These are phyloP conservation scores for Agonum fuliginosum DNA, from an alignment of 2,888 invertebrate species.

Conservation along the genomic window DNA sequence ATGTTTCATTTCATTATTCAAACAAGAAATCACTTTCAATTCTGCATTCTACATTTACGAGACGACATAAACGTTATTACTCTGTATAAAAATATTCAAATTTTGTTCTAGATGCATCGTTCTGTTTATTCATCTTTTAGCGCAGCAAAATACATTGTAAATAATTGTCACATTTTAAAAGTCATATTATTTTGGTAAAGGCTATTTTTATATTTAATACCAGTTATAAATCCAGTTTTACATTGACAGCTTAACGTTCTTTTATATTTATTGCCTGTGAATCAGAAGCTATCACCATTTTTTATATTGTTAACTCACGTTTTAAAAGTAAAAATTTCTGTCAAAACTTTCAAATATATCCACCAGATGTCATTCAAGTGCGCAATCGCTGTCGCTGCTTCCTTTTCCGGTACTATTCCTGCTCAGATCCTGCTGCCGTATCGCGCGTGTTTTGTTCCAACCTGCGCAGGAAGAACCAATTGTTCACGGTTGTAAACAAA, in stretches of 20 bases:
- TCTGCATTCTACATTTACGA: too few species aligned
- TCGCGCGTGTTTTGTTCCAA: neutral
- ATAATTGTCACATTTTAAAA: too few species aligned
- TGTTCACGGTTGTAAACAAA: constrained; percentile 30
- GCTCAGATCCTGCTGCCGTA: constrained; percentile 2
- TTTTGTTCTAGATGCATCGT: too few species aligned
- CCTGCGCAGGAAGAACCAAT: neutral
- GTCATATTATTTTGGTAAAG: too few species aligned
- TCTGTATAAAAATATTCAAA: too few species aligned
- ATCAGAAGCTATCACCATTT: neutral
- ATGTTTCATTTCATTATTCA: too few species aligned
- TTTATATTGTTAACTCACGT: neutral
- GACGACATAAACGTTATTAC: too few species aligned
- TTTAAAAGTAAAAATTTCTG: neutral
- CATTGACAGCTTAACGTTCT: neutral
- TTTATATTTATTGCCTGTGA: neutral
- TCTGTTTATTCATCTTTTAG: too few species aligned
- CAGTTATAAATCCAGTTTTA: neutral
- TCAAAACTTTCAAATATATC: constrained; percentile 9
- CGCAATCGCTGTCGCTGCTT: neutral
- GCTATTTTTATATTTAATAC: too few species aligned
- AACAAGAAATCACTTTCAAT: too few species aligned
- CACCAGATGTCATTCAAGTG: neutral
- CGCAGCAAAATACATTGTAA: too few species aligned
- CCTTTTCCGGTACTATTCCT: constrained; percentile 14